Evolutionary conservation across 92 coral and sea anemone genomes (phyloP), one percentile per base, ranked within the genome.

Genomic region (Isaurus tuberculatus): DNA sequence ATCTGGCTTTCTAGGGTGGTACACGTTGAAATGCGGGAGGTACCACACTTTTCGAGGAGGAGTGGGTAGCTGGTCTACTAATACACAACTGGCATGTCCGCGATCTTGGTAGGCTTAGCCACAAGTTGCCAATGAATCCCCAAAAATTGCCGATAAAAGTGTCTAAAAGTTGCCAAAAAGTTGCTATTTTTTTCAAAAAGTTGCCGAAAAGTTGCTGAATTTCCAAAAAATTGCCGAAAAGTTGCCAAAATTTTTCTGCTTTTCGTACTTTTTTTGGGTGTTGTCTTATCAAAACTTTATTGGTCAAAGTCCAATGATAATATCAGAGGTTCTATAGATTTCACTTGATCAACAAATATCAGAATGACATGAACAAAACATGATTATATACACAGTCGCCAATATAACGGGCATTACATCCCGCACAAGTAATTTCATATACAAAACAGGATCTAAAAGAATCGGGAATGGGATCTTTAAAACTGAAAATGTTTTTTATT

Each of bases 91-190:
- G n/a, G n/a, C n/a, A n/a, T n/a, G n/a, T n/a, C n/a, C 46, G 46
- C 46, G 17, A 3, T n/a, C 66, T 17, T 3, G 10, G 26, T 61
- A 81, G 79, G 86, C 65, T 68, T 82, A 82, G 86, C 79, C 79
- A 82, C 86, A 82, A 69, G 48, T 68, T 82, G 86, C 86, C 70
- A 42, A 82, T 82, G 32, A 82, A 82, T 82, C 26, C 61, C 67
- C 32, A 44, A 81, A 80, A 81, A 81, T 67, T 81, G 85, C 77
- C 85, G 77, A 66, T 67, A 44, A 42, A 81, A 81, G 68, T 81
- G 65, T 65, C 73, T 42, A 65, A 65, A 81, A 67, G 85, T 44
- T 67, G 61, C 75, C 42, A 67, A 65, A 42, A 46, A 65, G 49
- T 65, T 42, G 36, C 74, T 63, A 79, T 64, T 79, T 77, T 77